Percentiles rank a stretch among this genome's conserved stretches.
phyloP scores from a whole-genome alignment of 2,888 invertebrate genomes.

The Polymixis lichenea region DNA sequence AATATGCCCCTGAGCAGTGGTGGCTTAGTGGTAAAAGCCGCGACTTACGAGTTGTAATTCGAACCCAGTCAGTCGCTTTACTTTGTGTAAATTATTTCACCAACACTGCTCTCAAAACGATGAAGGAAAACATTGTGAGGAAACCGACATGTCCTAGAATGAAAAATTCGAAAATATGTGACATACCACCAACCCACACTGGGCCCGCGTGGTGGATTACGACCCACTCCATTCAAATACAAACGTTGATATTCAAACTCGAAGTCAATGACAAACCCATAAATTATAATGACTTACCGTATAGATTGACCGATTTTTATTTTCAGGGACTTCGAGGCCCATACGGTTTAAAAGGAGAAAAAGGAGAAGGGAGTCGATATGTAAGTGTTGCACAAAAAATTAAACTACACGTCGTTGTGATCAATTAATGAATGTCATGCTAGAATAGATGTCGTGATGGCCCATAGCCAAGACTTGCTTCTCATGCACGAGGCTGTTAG shows the following conservation, averaged over 20 bases:
- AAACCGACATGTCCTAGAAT: too few relatives aligned
- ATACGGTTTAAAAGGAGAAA: neutral
- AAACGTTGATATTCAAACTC: neutral
- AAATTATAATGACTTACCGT: neutral
- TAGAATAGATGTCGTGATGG: neutral
- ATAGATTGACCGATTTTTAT: neutral
- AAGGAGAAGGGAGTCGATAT: neutral
- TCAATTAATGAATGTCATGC: neutral
- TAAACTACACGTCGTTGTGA: neutral
- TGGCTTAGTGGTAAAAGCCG: too few relatives aligned
- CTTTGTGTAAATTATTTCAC: too few relatives aligned
- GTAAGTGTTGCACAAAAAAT: constrained; percentile 11
- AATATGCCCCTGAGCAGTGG: too few relatives aligned
- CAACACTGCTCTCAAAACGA: too few relatives aligned
- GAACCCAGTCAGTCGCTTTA: too few relatives aligned
- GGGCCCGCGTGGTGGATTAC: too few relatives aligned
- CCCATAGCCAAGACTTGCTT: neutral
- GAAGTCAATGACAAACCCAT: neutral
- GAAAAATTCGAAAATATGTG: too few relatives aligned
- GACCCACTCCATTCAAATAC: neutral
- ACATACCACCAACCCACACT: too few relatives aligned
- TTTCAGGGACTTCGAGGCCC: constrained; percentile 35
- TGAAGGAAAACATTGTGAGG: too few relatives aligned
- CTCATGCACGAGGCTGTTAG: neutral
- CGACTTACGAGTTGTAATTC: too few relatives aligned